These are phyloP conservation scores for Cephus pygmeus DNA, from an alignment of 2,888 invertebrate species.

Conservation along the genomic window DNA sequence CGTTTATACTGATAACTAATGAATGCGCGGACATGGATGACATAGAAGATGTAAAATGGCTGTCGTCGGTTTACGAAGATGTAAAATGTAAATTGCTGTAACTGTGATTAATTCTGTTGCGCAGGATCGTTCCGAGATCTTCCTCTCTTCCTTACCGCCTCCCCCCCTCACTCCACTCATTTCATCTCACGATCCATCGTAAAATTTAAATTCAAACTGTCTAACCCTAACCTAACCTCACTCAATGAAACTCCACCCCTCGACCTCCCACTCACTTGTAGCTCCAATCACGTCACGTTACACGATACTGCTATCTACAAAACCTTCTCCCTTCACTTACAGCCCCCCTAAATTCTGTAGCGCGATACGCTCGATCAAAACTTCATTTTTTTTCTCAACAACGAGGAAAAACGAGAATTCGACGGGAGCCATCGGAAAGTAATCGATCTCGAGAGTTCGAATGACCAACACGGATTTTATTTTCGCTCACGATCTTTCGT, in stretches of 20 bases:
- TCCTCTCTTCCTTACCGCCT: neutral
- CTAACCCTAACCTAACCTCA: neutral
- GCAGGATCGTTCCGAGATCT: slow-evolving; percentile 22
- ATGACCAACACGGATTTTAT: neutral
- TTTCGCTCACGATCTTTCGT: neutral
- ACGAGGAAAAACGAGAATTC: neutral
- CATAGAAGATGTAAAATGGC: slow-evolving; percentile 6
- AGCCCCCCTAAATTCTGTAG: neutral
- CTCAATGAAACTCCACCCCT: neutral
- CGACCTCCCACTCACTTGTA: neutral
- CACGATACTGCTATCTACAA: neutral
- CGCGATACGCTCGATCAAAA: slow-evolving; percentile 10
- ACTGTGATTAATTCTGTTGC: slow-evolving; percentile 53
- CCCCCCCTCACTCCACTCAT: no score
- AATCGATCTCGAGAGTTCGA: neutral
- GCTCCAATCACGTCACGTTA: neutral
- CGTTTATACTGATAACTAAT: neutral
- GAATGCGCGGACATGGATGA: slow-evolving; percentile 5
- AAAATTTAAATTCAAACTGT: neutral
- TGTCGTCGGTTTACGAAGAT: slow-evolving; percentile 30
- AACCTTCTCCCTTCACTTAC: neutral
- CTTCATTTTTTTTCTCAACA: slow-evolving; percentile 1
- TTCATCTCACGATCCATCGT: neutral
- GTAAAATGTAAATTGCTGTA: slow-evolving; percentile 53
- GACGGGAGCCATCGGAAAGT: neutral